Evolutionary conservation across 2,888 invertebrate genomes (phyloP).

Genomic region (Mayetiola destructor): DNA sequence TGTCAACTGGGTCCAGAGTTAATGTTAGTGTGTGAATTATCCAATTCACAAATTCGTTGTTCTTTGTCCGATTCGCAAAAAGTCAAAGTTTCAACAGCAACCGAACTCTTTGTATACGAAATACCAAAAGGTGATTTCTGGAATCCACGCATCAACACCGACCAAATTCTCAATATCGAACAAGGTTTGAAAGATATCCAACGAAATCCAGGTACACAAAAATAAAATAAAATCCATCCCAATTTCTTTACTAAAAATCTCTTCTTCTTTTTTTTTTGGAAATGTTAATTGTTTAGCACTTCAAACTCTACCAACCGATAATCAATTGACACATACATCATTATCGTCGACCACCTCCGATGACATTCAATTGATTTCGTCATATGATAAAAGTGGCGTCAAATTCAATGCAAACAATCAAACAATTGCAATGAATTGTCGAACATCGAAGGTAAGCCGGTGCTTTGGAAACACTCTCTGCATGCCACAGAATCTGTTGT

Average conservation of each 20-base stretch:
- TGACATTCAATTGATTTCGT: constrained; percentile 4
- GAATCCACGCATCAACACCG: constrained; percentile 29
- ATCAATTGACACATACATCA: constrained; percentile 19
- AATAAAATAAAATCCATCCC: not conserved
- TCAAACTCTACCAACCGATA: constrained; percentile 21
- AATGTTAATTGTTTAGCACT: constrained; percentile 22
- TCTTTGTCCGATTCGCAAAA: constrained; percentile 40
- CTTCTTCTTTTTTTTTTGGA: constrained; percentile 14
- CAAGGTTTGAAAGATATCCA: constrained; percentile 35
- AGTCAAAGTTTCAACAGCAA: constrained; percentile 38
- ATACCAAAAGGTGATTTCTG: constrained; percentile 37
- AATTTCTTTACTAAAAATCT: not conserved
- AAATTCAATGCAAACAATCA: constrained; percentile 17
- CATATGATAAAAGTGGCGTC: not conserved
- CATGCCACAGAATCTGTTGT: constrained; percentile 71
- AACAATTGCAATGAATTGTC: constrained; percentile 21
- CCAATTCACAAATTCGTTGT: constrained; percentile 52
- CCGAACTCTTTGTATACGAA: constrained; percentile 55
- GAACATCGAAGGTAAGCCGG: constrained; percentile 46
- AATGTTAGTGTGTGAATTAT: constrained; percentile 56
- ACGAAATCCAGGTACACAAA: constrained; percentile 29
- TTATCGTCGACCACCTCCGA: constrained; percentile 14
- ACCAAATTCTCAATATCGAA: constrained; percentile 31
- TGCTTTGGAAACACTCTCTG: constrained; percentile 60
- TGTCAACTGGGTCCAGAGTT: constrained; percentile 46